These are phyloP conservation scores for Cataglyphis cursor DNA, from an alignment of 2,888 invertebrate genomes.

Conservation along the genomic window DNA sequence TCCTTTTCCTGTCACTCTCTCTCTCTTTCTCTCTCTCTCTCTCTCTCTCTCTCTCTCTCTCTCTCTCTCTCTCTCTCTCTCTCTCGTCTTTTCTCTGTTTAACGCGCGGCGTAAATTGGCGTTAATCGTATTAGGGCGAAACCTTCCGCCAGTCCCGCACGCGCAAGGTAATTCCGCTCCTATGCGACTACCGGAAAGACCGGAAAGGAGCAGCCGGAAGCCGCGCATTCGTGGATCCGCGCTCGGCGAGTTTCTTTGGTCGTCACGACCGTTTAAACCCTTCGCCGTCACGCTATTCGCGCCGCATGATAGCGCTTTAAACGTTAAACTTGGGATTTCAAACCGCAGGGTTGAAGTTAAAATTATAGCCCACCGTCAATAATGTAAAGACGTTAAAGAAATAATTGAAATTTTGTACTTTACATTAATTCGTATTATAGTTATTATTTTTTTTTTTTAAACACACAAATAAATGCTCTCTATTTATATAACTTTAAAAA, in stretches of 20 bases:
- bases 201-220: conserved; percentile 55
- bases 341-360: not conserved
- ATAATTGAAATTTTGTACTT: not conserved
- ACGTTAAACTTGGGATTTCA: conserved; percentile 11
- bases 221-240: conserved; percentile 36
- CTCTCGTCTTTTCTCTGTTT: not conserved
- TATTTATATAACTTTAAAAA: not conserved
- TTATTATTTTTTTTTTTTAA: not conserved
- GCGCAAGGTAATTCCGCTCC: conserved; percentile 50
- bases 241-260: conserved; percentile 30
- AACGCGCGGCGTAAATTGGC: conserved; percentile 44
- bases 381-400: not conserved
- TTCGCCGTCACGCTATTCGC: conserved; percentile 35
- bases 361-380: not conserved
- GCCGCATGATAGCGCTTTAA: not conserved
- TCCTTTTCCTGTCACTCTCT: not conserved
- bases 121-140: conserved; percentile 55
- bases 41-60: no score
- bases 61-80: not conserved
- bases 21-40: conserved; percentile 14
- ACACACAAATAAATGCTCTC: not conserved
- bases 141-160: conserved; percentile 42
- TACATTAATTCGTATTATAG: not conserved
- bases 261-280: conserved; percentile 43
- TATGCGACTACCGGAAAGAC: conserved; percentile 35